Base-by-base conservation (phyloP, 2,113 vertebrate species). In the Pelusios castaneus region DNA sequence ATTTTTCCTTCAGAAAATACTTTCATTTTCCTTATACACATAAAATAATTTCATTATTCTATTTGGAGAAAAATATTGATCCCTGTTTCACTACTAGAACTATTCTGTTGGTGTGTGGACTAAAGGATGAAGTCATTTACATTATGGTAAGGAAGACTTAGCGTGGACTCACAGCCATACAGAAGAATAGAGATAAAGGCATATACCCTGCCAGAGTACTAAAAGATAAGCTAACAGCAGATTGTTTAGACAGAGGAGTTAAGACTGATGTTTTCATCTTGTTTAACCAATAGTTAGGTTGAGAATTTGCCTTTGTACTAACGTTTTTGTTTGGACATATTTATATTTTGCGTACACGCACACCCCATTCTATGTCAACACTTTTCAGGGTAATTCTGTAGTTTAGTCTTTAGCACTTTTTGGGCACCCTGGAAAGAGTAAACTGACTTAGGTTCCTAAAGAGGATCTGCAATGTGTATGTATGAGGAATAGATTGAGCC, bases 151-250 rank as follows among this genome's bases (percentile, higher is more conserved):
- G 67, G 21, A 41, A 41, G 38, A 73, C 67, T 41, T 73, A 24
- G 11, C 21, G 22, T 73, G 22, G 67, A 41, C 38, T 73, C 5
- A 41, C 10, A 73, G n/a, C 38, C 67, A 24, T n/a, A 41, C 10
- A 22, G 67, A 22, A 41, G 3, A 41, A 73, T 41, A 41, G 38
- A 73, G 10, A 41, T 38, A 16, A 73, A 82, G 52, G 78, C 78
- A 55, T 24, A 2, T 0, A 0, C 60, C 52, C n/a, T 83, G 38
- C 86, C 55, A 78, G 31, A 70, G 73, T 0, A 0, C 45, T 89
- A 91, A 83, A 89, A 85, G 85, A 47, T 11, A 91, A 67, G 31
- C 43, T 60, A 55, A 34, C 49, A 70, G 52, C 78, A 31, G 29
- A 11, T 60, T 22, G 21, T 47, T 89, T 85, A 92, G 85, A 73